phyloP scores from a whole-genome alignment of 2,797 vertebrate genomes.

The Acropternis orthonyx region DNA sequence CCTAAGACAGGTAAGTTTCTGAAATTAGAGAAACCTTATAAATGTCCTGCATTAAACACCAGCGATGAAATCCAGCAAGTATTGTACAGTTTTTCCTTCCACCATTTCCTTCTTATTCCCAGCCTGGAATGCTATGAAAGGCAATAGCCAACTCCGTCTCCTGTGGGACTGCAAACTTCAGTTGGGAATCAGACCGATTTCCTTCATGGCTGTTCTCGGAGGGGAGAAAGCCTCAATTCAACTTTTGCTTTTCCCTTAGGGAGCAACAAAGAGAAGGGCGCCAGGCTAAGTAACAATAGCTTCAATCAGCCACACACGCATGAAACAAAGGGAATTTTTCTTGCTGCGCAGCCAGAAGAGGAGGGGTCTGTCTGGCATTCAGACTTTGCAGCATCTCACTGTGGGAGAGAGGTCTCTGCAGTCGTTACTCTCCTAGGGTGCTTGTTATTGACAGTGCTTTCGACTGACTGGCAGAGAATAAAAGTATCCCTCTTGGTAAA shows the following conservation, averaged over 20 bases:
- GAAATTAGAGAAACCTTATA: neutral
- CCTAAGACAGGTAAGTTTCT: neutral
- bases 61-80: neutral
- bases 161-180: neutral
- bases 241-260: neutral
- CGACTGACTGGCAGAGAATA: slow-evolving; percentile 41
- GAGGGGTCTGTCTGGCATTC: slow-evolving; percentile 51
- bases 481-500: slow-evolving; percentile 12
- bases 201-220: neutral
- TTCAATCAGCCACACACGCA: slow-evolving; percentile 23
- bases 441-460: slow-evolving; percentile 53
- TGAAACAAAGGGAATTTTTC: slow-evolving; percentile 24
- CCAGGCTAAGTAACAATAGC: slow-evolving; percentile 31
- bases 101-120: neutral
- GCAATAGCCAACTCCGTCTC: rapidly evolving
- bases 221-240: neutral
- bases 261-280: neutral
- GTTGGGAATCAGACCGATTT: neutral
- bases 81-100: neutral
- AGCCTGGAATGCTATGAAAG: neutral
- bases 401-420: slow-evolving; percentile 57
- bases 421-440: slow-evolving; percentile 35
- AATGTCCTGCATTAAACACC: neutral
- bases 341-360: slow-evolving; percentile 34
- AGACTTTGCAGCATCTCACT: slow-evolving; percentile 37